Evolutionary conservation across 2,888 invertebrate species (phyloP), one percentile per base, ranked within the genome.

Genomic region (Neoaliturus tenellus): DNA sequence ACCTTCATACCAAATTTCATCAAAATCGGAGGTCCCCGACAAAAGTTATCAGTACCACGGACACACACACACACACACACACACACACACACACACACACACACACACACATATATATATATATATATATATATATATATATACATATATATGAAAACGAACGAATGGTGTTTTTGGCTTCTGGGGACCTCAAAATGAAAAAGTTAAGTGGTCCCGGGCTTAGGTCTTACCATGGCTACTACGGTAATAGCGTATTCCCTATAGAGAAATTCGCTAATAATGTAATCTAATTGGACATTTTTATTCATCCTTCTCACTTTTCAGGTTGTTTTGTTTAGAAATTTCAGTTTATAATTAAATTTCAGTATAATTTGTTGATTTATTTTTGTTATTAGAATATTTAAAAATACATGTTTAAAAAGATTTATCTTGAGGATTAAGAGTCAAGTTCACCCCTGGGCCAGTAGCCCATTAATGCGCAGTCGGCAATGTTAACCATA

Each of bases 191-290:
- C 20, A 51, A 51, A n/a, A 51, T 10, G 20, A 51, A 23, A 51
- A 51, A 23, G 5, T 51, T 23, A 12, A 2, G 23, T 51, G 51
- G 51, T 51, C 51, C 14, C 51, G 51, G 51, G 20, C 51, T 23
- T 51, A 51, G 10, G 51, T 51, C 20, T 51, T 51, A 23, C 51
- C 51, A 51, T 51, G 51, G 51, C n/a, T n/a, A n/a, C n/a, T n/a
- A n/a, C n/a, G n/a, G 51, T 51, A 51, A 51, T 10, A 51, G 51
- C 23, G n/a, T 51, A 20, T 51, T 23, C 51, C 23, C 51, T 23
- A 51, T 51, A 44, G 44, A 17, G 51, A 20, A 51, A 51, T 51
- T 51, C 51, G 51, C 51, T 51, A 51, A 51, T n/a, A n/a, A 51
- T 39, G 39, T n/a, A n/a, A n/a, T n/a, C n/a, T n/a, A n/a, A n/a